A percentile compares a stretch with the other conserved stretches of the same genome.
These are phyloP conservation scores for Drosophila demipolita DNA, from an alignment of 2,888 invertebrate species.

Conservation along the genomic window DNA sequence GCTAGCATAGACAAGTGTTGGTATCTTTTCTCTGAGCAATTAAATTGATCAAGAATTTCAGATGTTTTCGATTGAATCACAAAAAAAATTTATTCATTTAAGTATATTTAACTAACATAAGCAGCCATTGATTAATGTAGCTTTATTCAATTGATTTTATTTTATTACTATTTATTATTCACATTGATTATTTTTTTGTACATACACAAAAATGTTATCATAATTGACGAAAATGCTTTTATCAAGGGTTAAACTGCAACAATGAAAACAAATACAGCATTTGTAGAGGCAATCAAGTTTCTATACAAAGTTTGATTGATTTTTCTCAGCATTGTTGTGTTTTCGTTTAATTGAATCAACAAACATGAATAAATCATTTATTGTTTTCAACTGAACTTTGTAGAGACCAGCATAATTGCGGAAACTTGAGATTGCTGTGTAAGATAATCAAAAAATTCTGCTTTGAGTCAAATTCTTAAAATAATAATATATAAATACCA, in stretches of 20 bases:
- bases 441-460: neutral
- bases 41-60: conserved; percentile 18
- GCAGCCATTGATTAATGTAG: neutral
- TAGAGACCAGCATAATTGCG: conserved; percentile 12
- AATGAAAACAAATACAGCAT: neutral
- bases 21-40: conserved; percentile 22
- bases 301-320: conserved; percentile 15
- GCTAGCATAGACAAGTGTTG: conserved; percentile 15
- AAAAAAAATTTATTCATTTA: conserved; percentile 11
- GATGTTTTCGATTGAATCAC: conserved; percentile 29
- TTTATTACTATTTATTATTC: neutral
- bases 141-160: neutral
- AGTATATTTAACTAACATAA: neutral
- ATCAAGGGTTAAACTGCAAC: conserved; percentile 4
- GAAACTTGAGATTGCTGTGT: conserved; percentile 1
- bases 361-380: conserved; percentile 5
- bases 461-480: neutral
- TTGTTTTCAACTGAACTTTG: neutral
- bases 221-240: neutral
- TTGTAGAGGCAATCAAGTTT: conserved; percentile 23
- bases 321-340: conserved; percentile 3
- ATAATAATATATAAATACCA: neutral
- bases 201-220: neutral
- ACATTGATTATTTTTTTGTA: neutral
- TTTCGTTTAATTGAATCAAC: conserved; percentile 40